These are phyloP conservation scores for Axea sp. DNA, from an alignment of 2,888 invertebrate genomes.

Conservation along the genomic window DNA sequence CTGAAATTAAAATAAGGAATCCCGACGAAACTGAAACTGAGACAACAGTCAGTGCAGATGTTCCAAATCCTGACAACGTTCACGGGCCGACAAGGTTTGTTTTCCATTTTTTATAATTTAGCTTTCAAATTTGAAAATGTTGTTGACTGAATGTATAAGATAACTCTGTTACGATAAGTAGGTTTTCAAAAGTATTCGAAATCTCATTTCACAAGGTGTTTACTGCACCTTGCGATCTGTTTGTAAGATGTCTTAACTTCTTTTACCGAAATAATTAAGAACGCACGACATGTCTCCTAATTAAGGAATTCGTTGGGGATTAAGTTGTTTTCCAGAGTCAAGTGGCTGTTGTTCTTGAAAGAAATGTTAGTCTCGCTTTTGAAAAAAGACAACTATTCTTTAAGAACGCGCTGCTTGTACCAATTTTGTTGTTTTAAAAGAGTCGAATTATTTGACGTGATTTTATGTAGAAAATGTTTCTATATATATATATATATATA, in stretches of 20 bases:
- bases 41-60: constrained; percentile 13
- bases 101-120: too few relatives aligned
- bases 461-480: too few relatives aligned
- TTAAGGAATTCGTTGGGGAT: constrained; percentile 27
- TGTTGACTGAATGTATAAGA: too few relatives aligned
- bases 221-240: constrained; percentile 27
- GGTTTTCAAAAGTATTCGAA: constrained; percentile 1
- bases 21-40: too few relatives aligned
- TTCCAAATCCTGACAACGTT: background rate
- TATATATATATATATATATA: too few relatives aligned
- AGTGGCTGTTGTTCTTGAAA: constrained; percentile 9
- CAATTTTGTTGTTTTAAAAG: too few relatives aligned
- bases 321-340: constrained; percentile 29
- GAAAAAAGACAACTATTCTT: constrained; percentile 2
- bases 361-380: constrained; percentile 13
- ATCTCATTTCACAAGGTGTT: constrained; percentile 34
- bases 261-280: constrained; percentile 46
- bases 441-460: too few relatives aligned
- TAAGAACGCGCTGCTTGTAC: background rate
- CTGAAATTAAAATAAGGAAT: too few relatives aligned
- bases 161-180: too few relatives aligned
- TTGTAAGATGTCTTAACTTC: constrained; percentile 19
- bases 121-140: too few relatives aligned
- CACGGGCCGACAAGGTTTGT: background rate
- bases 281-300: constrained; percentile 17